Base-by-base conservation (phyloP, 30 jellyfish, hydroid and myxozoan species). In the Aurelia sp. region DNA sequence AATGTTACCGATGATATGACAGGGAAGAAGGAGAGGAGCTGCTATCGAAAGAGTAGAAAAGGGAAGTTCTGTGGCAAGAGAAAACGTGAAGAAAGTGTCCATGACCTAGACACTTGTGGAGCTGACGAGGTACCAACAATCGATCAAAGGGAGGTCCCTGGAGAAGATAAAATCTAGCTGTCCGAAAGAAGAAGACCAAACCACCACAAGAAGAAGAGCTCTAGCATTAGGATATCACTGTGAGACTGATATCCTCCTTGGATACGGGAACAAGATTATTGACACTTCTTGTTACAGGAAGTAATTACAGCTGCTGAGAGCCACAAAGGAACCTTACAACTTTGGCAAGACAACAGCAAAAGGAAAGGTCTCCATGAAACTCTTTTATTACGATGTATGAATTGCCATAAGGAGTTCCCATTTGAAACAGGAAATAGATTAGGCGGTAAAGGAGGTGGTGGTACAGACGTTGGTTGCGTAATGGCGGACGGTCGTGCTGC, bases 331-430 rank as follows among this genome's bases (percentile, higher is more conserved):
- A 64, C 33, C 33, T 44, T 64, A 17, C 51, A 21, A 1, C n/a
- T 64, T 21, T 21, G 33, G 74, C 74, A 64, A 64, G 74, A 64
- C 40, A 64, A 64, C 74, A 64, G 74, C 74, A 64, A 64, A 17
- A 64, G 74, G 40, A 64, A 21, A 21, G 74, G 74, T 20, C 40
- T 64, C 51, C 74, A 64, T 64, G 74, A 64, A 64, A 64, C 74
- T 64, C 40, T 64, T 21, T 15, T 44, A 21, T 64, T 18, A 19
- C 33, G 40, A 64, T 64, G 74, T 64, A 17, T 37, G 51, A 64
- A 64, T 44, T 64, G 74, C 19, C 33, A 64, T 64, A 53, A 64
- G n/a, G 74, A 64, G 40, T 64, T 44, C 16, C 33, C 74, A 64
- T 64, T 64, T 64, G 51, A 64, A 64, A 64, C 33, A 21, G 74